Evolutionary conservation across 2,113 vertebrate genomes (phyloP).

Genomic region (Onychorhynchus coronatus): DNA sequence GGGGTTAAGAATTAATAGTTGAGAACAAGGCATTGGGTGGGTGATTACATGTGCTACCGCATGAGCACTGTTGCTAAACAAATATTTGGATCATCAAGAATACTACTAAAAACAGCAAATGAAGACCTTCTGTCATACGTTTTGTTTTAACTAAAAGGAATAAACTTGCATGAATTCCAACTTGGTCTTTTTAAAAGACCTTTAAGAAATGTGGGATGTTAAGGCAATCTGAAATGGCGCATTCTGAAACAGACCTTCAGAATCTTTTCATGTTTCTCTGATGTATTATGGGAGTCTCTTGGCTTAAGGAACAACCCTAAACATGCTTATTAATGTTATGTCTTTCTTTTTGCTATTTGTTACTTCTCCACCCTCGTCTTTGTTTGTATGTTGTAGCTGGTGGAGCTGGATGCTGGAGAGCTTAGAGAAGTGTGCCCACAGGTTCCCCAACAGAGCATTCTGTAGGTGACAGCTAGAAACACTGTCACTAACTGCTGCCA

Average conservation of each 20-base stretch:
- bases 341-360: neutral
- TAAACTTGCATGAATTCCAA: neutral
- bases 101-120: neutral
- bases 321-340: neutral
- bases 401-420: neutral
- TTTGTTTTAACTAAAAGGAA: neutral
- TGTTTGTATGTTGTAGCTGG: neutral
- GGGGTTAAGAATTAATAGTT: neutral
- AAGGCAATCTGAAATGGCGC: neutral
- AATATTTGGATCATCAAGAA: neutral
- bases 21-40: neutral
- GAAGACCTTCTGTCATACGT: neutral
- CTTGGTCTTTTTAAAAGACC: neutral
- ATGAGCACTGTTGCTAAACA: neutral
- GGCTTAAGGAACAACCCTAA: neutral
- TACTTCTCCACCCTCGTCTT: neutral
- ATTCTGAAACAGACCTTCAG: neutral
- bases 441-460: neutral
- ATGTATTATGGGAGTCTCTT: neutral
- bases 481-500: neutral
- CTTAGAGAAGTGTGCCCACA: neutral
- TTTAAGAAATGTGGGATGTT: neutral
- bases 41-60: neutral
- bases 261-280: neutral
- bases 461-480: neutral